Base-by-base conservation (phyloP, 2,888 invertebrate species). In the Alviniconcha strummeri region DNA sequence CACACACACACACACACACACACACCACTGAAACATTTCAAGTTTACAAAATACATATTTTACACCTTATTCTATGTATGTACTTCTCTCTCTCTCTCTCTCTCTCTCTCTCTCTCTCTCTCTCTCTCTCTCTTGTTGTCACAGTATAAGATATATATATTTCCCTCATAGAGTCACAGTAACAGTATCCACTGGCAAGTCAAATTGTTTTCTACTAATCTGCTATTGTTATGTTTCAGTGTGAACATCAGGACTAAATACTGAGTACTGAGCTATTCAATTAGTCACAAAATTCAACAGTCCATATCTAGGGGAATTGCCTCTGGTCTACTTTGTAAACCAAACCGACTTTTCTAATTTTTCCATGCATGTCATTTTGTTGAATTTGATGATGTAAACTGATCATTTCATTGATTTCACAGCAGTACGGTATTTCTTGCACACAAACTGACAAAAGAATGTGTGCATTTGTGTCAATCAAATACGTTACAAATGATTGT, bases 171-270 rank as follows among this genome's bases (percentile, higher is more conserved):
- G 17, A n/a, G 17, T 52, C 11, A 36, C 9, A 15, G 19, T 72
- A 72, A 36, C 15, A 15, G 1, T 72, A 72, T 72, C 19, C 17
- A 15, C 52, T 11, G 19, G 8, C 9, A 52, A 72, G 74, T 15
- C 17, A 52, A 36, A 36, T 36, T 36, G 36, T 36, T 3, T 36
- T 36, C 36, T 64, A 4, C 15, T 64, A 15, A 1, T 36, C 36
- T 64, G 15, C 15, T 64, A 15, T 64, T 64, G 60, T 83, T 83
- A 75, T 52, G 75, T 79, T 11, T 77, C 76, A 54, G 82, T 82
- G 36, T 83, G 83, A n/a, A 83, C 76, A 54, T 83, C 83, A 69
- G 69, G 64, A 13, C 64, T 64, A 13, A 9, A 9, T 64, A 9
- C 15, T 64, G 15, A 13, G 15, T 64, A 64, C 15, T 13, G 9